Evolutionary conservation across 1,140 invertebrate genomes (phyloP).

Genomic region (Galleria mellonella): DNA sequence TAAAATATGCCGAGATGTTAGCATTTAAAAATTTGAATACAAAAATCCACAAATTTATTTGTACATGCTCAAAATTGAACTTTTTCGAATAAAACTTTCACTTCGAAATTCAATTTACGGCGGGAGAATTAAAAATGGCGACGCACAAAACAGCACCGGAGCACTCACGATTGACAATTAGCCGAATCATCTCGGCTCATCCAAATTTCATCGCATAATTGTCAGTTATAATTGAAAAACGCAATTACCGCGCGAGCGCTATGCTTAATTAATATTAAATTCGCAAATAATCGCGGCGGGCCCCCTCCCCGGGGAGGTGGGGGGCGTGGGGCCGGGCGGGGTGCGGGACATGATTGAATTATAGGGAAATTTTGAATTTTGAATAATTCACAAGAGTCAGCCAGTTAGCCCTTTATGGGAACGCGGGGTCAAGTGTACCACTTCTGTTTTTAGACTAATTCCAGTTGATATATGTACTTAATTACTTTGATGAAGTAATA

Average conservation of each 20-base stretch:
- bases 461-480: no score
- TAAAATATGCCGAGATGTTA: no score
- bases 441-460: background rate
- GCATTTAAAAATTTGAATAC: no score
- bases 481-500: no score
- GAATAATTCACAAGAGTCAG: conserved; percentile 53
- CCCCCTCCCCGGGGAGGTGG: conserved; percentile 29
- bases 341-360: conserved; percentile 59
- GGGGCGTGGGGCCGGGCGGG: conserved; percentile 16
- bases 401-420: conserved; percentile 52
- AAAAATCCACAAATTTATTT: no score
- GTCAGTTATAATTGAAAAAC: conserved; percentile 72
- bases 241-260: conserved; percentile 57
- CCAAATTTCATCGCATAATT: conserved; percentile 66
- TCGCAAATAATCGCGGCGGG: conserved; percentile 59
- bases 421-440: background rate
- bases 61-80: no score
- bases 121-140: no score
- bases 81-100: no score
- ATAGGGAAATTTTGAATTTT: conserved; percentile 68
- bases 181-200: conserved; percentile 51
- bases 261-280: conserved; percentile 71
- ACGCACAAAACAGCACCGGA: conserved; percentile 17
- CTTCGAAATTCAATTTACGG: no score
- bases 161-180: conserved; percentile 40